Evolutionary conservation across 2,113 vertebrate genomes (phyloP).

Genomic region (Tonatia bakeri): DNA sequence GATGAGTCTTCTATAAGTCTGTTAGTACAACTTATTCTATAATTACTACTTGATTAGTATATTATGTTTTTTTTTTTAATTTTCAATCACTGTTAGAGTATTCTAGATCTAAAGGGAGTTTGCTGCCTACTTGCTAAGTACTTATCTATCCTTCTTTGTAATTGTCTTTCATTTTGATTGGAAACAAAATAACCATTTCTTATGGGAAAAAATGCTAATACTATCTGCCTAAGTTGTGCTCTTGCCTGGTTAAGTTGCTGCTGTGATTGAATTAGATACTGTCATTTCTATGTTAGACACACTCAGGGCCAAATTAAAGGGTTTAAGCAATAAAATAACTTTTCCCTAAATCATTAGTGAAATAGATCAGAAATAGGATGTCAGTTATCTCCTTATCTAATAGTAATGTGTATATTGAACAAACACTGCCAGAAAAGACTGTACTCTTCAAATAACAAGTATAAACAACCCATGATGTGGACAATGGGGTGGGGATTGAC

Average conservation of each 20-base stretch:
- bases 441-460: too few species aligned
- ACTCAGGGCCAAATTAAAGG: neutral
- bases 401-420: neutral
- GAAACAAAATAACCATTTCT: neutral
- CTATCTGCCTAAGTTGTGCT: neutral
- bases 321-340: neutral
- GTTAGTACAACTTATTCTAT: too few species aligned
- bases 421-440: neutral
- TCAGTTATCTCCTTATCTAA: neutral
- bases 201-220: neutral
- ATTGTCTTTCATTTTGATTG: conserved; percentile 1
- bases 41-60: too few species aligned
- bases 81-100: too few species aligned
- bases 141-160: neutral
- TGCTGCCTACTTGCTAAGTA: neutral
- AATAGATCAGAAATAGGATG: neutral
- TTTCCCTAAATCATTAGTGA: neutral
- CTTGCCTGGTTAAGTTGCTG: neutral
- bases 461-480: too few species aligned
- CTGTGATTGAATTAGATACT: neutral
- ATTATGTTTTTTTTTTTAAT: too few species aligned
- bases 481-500: too few species aligned
- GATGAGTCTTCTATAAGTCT: too few species aligned
- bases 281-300: neutral
- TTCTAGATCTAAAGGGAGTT: neutral